These are phyloP conservation scores for Bucorvus abyssinicus DNA, from an alignment of 2,797 vertebrate species.

Conservation along the genomic window DNA sequence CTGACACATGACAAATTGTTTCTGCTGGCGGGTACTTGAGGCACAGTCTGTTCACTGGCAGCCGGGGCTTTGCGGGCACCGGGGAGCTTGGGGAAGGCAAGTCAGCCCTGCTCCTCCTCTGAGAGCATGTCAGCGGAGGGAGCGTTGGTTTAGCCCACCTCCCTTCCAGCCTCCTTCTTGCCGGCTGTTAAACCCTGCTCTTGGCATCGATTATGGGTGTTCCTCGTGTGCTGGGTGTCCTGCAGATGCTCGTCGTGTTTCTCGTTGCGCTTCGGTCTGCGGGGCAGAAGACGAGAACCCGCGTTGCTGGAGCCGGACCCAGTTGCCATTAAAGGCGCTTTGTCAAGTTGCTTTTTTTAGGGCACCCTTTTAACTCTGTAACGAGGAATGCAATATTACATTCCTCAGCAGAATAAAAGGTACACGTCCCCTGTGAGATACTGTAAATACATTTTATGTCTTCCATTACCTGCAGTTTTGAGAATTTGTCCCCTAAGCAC, in stretches of 20 bases:
- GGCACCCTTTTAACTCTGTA: constrained; percentile 47
- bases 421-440: constrained; percentile 58
- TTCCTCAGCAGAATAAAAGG: constrained; percentile 66
- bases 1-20: constrained; percentile 67
- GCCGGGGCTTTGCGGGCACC: background rate
- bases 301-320: background rate
- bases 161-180: background rate
- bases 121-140: rapidly evolving
- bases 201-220: background rate
- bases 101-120: background rate
- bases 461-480: constrained; percentile 65
- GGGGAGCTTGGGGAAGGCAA: background rate
- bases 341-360: constrained; percentile 36
- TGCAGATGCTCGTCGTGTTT: background rate
- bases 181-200: background rate
- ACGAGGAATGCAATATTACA: constrained; percentile 51
- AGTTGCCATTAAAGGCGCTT: background rate
- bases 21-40: constrained; percentile 47
- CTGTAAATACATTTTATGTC: constrained; percentile 70
- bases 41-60: constrained; percentile 29
- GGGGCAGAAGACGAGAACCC: background rate
- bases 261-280: rapidly evolving
- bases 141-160: rapidly evolving
- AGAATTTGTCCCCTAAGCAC: constrained; percentile 66
- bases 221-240: background rate